phyloP scores from a whole-genome alignment of 1,140 invertebrate species.

The Vanessa tameamea region DNA sequence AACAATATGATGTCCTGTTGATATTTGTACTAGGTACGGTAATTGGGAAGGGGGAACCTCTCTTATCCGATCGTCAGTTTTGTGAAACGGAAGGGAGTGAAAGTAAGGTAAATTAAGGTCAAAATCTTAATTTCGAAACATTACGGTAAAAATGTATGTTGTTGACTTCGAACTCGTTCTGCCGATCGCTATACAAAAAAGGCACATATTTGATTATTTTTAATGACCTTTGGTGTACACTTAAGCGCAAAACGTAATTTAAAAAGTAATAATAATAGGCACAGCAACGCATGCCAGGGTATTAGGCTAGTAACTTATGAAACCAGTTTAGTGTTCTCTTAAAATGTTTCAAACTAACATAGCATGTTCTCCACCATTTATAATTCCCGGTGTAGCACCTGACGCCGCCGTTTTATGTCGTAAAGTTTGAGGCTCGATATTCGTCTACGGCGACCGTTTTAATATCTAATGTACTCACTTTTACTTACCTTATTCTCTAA shows the following conservation, averaged over 20 bases:
- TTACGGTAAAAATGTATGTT: no score
- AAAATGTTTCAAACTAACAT: background rate
- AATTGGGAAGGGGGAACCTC: no score
- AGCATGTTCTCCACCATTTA: background rate
- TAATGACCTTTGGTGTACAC: background rate
- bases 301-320: background rate
- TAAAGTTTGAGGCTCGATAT: constrained; percentile 5
- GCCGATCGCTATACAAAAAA: background rate
- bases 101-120: no score
- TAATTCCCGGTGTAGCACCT: background rate
- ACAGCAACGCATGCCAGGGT: no score
- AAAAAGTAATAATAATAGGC: no score
- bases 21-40: no score
- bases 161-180: no score
- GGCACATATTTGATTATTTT: background rate
- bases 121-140: no score
- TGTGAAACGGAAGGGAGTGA: no score
- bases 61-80: no score
- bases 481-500: background rate
- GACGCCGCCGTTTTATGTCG: background rate
- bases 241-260: no score
- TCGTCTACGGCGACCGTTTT: background rate
- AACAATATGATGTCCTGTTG: no score
- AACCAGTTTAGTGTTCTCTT: background rate
- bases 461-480: background rate